Base-by-base conservation (phyloP, 2,113 vertebrate species). In the Myanophis thanlyinensis region DNA sequence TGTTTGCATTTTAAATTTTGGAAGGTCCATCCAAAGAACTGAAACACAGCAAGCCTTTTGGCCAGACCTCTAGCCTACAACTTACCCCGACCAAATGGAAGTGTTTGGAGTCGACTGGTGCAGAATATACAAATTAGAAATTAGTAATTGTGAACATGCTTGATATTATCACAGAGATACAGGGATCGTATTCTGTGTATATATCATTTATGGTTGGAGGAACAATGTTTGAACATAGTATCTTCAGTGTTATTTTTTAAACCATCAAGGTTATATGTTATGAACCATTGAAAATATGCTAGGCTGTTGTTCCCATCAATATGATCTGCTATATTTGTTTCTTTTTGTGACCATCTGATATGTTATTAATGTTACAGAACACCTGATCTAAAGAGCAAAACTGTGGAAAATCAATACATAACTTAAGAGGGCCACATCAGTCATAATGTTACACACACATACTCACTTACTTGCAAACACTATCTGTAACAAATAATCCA, bases 1-100 rank as follows among this genome's bases (percentile, higher is more conserved):
- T 87, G 94, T 93, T 97, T 85, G 94, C 93, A 96, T 96, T 92
- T 94, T 96, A 94, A 46, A n/a, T 48, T 90, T 86, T 47, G 40
- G 46, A 52, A 18, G 4, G 46, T 44, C 92, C 95, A 44, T 20
- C 25, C 0, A 73, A 92, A 40, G 18, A 95, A 95, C 93, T 94
- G 93, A 94, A 94, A 96, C 94, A 94, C 91, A 94, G 90, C 47
- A 88, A 27, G 54, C 35, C 90, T 95, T 91, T 89, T 86, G 92
- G 91, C 93, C 89, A 90, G 93, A 95, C 89, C 89, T 94, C 89
- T 73, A 94, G 89, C 0, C 1, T 84, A 95, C 51, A 13, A 86
- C 95, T 96, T 46, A 93, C 92, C 91, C 80, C 80, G 91, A 73
- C 94, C 93, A 86, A 67, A 94, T 92, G 90, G 67, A 92, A 94